Percentiles rank a stretch among this genome's conserved stretches.
Conservation (phyloP, 2,113 vertebrate genomes). For the Hymenochirus boettgeri region DNA sequence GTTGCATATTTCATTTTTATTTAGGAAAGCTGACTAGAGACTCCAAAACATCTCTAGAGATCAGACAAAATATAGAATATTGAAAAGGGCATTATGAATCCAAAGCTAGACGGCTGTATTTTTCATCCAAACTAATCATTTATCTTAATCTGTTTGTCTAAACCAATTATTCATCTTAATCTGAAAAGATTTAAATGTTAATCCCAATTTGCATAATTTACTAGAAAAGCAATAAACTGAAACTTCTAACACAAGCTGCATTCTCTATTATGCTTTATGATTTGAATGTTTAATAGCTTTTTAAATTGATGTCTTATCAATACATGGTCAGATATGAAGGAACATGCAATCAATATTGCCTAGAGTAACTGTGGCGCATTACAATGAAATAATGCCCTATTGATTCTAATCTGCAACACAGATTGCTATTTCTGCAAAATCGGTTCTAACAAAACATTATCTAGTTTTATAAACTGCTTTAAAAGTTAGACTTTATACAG, state of each 20-base stretch:
- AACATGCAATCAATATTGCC: slow-evolving; percentile 55
- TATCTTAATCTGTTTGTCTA: slow-evolving; percentile 30
- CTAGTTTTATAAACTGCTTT: too few species aligned
- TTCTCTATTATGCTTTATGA: slow-evolving; percentile 54
- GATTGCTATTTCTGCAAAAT: slow-evolving; percentile 18
- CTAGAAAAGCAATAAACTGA: slow-evolving; percentile 59
- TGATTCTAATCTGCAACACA: slow-evolving; percentile 22
- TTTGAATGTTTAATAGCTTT: slow-evolving; percentile 26
- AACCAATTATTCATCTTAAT: slow-evolving; percentile 34
- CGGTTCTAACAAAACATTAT: too few species aligned
- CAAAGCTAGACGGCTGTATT: neutral
- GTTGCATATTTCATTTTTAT: neutral
- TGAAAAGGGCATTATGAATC: neutral
- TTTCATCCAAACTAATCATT: slow-evolving; percentile 2
- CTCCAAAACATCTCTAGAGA: neutral
- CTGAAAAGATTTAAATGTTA: neutral
- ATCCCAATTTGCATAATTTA: slow-evolving; percentile 49
- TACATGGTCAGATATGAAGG: slow-evolving; percentile 33
- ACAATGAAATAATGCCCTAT: slow-evolving; percentile 30
- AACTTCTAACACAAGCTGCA: slow-evolving; percentile 58
- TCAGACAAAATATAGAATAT: neutral
- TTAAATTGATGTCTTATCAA: slow-evolving; percentile 33
- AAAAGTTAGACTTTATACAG: too few species aligned
- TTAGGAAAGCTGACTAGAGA: neutral
- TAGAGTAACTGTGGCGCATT: slow-evolving; percentile 48